phyloP scores from a whole-genome alignment of 2,113 vertebrate species.

The Python bivittatus region DNA sequence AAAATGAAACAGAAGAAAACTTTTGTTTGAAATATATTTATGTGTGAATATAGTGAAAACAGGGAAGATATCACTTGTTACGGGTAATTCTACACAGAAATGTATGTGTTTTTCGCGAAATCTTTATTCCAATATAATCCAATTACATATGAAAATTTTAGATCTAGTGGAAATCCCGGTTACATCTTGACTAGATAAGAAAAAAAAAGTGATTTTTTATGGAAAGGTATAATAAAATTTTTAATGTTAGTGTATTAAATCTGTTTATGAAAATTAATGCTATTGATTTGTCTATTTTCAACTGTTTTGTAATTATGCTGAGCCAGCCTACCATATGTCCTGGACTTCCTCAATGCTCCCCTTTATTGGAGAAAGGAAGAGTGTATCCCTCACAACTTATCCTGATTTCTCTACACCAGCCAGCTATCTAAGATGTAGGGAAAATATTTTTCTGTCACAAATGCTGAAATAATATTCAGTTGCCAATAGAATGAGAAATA shows the following conservation, averaged over 20 bases:
- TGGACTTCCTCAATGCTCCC: neutral
- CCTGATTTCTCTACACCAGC: neutral
- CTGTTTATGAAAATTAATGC: neutral
- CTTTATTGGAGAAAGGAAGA: neutral
- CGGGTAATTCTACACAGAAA: neutral
- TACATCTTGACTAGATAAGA: neutral
- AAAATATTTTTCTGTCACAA: neutral
- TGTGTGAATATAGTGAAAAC: neutral
- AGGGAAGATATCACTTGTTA: neutral
- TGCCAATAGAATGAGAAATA: neutral
- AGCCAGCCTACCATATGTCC: neutral
- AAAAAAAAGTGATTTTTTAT: neutral
- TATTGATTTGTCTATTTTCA: neutral
- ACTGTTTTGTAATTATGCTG: neutral
- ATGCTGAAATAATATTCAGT: neutral
- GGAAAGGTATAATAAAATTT: neutral
- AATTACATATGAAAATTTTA: neutral
- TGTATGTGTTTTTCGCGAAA: neutral
- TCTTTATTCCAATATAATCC: neutral
- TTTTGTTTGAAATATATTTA: constrained; percentile 4
- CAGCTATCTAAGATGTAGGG: neutral
- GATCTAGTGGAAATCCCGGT: neutral
- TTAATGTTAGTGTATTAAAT: neutral
- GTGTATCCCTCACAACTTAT: neutral
- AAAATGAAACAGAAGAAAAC: neutral